Percentiles rank a stretch among this genome's conserved stretches.
These are phyloP conservation scores for Epinephelus awoara DNA, from an alignment of 2,797 vertebrate species.

Conservation along the genomic window DNA sequence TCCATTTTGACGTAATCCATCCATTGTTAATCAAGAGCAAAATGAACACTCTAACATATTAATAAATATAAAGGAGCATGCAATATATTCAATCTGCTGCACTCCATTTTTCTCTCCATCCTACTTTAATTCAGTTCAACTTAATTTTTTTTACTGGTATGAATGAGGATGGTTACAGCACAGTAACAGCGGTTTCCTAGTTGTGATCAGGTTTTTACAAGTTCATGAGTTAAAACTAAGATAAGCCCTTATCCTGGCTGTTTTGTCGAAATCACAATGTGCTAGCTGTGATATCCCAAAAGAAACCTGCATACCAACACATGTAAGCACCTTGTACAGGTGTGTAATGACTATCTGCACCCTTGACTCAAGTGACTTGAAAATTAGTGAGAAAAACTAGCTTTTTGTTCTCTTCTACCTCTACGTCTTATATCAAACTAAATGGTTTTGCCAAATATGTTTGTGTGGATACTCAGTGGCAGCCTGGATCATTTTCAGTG, in stretches of 20 bases:
- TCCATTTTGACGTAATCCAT: constrained; percentile 39
- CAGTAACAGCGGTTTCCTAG: not conserved
- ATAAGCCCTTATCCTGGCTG: not conserved
- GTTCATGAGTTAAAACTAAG: not conserved
- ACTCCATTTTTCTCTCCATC: not conserved
- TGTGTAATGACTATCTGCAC: not conserved
- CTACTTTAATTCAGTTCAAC: constrained; percentile 4
- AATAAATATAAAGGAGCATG: constrained; percentile 25
- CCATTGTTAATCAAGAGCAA: constrained; percentile 43
- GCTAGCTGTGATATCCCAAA: not conserved
- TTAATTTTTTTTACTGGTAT: not conserved
- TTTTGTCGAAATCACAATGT: not conserved
- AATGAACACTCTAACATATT: constrained; percentile 28
- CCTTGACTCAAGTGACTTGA: not conserved
- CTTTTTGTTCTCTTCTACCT: not conserved
- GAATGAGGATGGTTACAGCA: not conserved
- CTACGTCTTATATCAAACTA: too few relatives aligned
- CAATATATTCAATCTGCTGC: not conserved
- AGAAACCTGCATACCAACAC: not conserved
- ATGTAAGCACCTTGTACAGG: not conserved
- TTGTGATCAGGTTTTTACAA: not conserved
- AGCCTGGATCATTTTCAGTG: too few relatives aligned
- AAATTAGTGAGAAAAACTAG: not conserved
- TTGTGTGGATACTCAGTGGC: too few relatives aligned
- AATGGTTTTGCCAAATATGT: too few relatives aligned